Evolutionary conservation across 2,888 invertebrate genomes (phyloP).

Genomic region (Clitarchus hookeri): DNA sequence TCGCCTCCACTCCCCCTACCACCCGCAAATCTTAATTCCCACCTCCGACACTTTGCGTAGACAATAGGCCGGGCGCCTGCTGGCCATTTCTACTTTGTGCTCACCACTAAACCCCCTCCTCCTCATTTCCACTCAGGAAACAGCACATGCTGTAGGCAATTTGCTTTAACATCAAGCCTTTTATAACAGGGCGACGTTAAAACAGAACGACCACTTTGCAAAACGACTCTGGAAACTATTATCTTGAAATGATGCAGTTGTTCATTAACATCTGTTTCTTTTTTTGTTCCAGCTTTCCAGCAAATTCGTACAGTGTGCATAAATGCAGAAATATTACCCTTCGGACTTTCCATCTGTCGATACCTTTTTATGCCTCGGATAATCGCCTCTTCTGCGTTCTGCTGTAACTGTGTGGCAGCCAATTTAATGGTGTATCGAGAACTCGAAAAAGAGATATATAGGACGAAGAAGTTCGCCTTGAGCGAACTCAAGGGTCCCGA

Average conservation of each 20-base stretch:
- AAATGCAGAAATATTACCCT: too few species aligned
- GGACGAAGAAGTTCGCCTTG: too few species aligned
- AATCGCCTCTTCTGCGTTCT: too few species aligned
- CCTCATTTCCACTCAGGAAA: background rate
- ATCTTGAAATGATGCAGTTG: background rate
- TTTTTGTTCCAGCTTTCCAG: background rate
- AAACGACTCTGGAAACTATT: background rate
- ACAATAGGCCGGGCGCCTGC: constrained; percentile 2
- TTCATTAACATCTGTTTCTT: background rate
- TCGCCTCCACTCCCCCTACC: background rate
- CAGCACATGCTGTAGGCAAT: background rate
- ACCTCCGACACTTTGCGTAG: constrained; percentile 14
- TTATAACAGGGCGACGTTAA: background rate
- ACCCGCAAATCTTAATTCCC: background rate
- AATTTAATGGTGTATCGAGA: too few species aligned
- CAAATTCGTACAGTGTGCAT: background rate
- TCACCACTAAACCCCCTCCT: background rate
- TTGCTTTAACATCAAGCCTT: background rate
- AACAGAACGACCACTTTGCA: background rate
- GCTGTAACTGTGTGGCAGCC: too few species aligned
- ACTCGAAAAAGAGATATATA: too few species aligned
- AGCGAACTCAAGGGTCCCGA: too few species aligned
- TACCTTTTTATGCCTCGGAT: too few species aligned
- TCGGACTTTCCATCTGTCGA: too few species aligned
- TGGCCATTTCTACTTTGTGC: constrained; percentile 14